Evolutionary conservation across 2,888 invertebrate genomes (phyloP).

Genomic region (Aspidiotus rigidus): DNA sequence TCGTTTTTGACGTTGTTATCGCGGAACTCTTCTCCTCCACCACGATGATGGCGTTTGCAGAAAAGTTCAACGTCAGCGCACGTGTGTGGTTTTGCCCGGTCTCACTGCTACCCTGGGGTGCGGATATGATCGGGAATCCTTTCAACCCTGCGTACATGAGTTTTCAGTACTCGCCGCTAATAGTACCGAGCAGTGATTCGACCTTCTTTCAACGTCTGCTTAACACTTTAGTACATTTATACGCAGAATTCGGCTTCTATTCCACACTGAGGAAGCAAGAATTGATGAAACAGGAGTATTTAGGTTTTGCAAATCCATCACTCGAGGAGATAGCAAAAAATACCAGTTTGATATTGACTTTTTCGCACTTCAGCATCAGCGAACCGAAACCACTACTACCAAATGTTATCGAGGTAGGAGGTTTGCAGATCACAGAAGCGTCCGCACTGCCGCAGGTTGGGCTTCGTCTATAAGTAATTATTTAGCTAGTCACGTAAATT

Average conservation of each 20-base stretch:
- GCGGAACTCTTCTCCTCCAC: background rate
- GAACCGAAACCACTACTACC: conserved; percentile 7
- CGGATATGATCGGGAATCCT: conserved; percentile 20
- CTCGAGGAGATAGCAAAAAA: conserved; percentile 8
- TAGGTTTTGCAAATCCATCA: conserved; percentile 1
- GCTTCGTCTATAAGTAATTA: background rate
- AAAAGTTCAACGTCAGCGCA: background rate
- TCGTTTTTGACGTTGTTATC: background rate
- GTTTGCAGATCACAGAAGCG: background rate
- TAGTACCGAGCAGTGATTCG: background rate
- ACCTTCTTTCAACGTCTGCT: background rate
- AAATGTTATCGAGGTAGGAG: conserved; percentile 8
- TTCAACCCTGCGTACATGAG: conserved; percentile 13
- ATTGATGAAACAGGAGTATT: background rate
- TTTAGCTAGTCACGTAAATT: too few species aligned
- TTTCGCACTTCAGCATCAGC: conserved; percentile 3
- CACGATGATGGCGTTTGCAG: background rate
- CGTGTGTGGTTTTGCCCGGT: background rate
- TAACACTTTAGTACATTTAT: background rate
- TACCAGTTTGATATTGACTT: conserved; percentile 5
- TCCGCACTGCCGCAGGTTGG: conserved; percentile 5
- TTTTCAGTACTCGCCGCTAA: background rate
- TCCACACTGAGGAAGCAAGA: background rate
- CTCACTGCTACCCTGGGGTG: conserved; percentile 22
- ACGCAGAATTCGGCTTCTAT: background rate